These are phyloP conservation scores for Apamea anceps DNA, from an alignment of 2,888 invertebrate species.

Conservation along the genomic window DNA sequence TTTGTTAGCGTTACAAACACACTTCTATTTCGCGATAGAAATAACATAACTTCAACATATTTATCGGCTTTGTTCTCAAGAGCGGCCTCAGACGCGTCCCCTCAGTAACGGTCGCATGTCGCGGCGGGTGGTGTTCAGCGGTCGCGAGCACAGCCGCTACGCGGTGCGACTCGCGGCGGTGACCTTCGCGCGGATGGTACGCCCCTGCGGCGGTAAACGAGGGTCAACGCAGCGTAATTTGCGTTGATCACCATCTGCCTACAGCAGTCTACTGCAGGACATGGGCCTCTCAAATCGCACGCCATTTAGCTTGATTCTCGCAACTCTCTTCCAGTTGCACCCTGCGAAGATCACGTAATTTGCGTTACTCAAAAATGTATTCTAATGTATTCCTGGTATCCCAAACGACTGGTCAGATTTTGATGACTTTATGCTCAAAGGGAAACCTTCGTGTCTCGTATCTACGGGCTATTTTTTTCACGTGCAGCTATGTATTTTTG, in stretches of 20 bases:
- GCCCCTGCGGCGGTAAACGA: slow-evolving; percentile 15
- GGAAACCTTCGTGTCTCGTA: too few species aligned
- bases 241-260: neutral
- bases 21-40: neutral
- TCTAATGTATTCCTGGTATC: neutral
- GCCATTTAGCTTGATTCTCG: neutral
- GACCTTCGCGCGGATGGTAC: slow-evolving; percentile 83
- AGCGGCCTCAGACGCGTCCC: slow-evolving; percentile 64
- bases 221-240: slow-evolving; percentile 31
- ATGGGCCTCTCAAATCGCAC: too few species aligned
- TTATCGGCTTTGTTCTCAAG: slow-evolving; percentile 59
- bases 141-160: slow-evolving; percentile 77
- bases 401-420: neutral
- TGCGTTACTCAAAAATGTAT: neutral
- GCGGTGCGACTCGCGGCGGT: slow-evolving; percentile 78
- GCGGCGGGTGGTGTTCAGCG: slow-evolving; percentile 70
- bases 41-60: neutral
- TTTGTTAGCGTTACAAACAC: too few species aligned
- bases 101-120: slow-evolving; percentile 68
- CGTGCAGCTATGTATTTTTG: neutral
- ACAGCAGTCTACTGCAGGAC: neutral
- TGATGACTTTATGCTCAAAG: neutral
- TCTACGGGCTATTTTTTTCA: too few species aligned
- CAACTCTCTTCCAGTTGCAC: neutral
- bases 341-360: neutral